Base-by-base conservation (phyloP, 2,797 vertebrate species). In the Catamblyrhynchus diadema region DNA sequence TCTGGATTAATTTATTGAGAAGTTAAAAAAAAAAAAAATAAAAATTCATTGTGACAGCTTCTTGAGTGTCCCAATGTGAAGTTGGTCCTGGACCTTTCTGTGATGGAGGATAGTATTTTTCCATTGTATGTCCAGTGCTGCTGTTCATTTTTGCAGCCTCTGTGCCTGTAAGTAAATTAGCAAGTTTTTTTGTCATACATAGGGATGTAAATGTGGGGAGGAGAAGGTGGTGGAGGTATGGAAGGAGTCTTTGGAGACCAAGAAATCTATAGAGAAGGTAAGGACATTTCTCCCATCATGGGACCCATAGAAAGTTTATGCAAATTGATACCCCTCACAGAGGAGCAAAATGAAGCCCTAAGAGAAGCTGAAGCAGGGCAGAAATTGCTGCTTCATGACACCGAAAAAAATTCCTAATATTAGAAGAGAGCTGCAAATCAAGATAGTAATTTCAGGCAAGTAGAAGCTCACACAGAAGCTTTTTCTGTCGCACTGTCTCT, bases 311-410 rank as follows among this genome's bases (percentile, higher is more conserved):
- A 77, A 70, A 80, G 5, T 25, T 75, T 60, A 60, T 48, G 25
- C 5, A 82, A 54, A 67, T n/a, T 27, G 54, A 3, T 8, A 30
- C 1, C 4, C 3, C 25, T 65, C 5, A 8, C 0, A 47, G 14
- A 45, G 33, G 30, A 67, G 35, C 5, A 85, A 85, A 87, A 82
- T 12, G 14, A 88, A 56, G 35, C n/a, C 3, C 3, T 22, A 69
- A 73, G 51, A 66, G 48, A 78, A 81, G 24, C 15, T 77, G 44
- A 66, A 45, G 51, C 0, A 1, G 13, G 12, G 24, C 21, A 87
- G 50, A 85, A 85, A 74, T 3, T 73, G 22, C 56, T 93, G n/a
- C 53, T 44, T 82, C 35, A 73, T 4, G 3, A 35, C 2, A 2
- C 19, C 37, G 30, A 50, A 32, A 71, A 71, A 35, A 53, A 37